Base-by-base conservation (phyloP, 2,888 invertebrate genomes). In the Ophraella communa region DNA sequence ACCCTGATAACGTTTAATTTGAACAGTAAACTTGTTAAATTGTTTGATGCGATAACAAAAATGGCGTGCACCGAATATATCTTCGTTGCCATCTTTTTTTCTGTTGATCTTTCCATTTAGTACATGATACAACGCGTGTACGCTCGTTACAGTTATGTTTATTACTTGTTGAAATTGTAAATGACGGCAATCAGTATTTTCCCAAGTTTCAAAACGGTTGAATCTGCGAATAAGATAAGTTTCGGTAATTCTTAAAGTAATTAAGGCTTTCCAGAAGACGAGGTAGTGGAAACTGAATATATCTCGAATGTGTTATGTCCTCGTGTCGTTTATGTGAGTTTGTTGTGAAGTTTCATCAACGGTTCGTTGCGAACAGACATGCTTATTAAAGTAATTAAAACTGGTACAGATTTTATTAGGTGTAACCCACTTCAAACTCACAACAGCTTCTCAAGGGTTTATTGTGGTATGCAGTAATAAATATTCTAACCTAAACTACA, bases 201-300 rank as follows among this genome's bases (percentile, higher is more conserved):
- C 61, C 35, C 57, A 56, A 62, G 66, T 62, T 64, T 51, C 60
- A 44, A 55, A 61, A 63, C 55, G 53, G 64, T 56, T 44, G 56
- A 44, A 62, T 47, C 53, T 66, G 33, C 35, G 58, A 61, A 51
- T 45, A 44, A 47, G 64, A 60, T 61, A 55, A 66, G 51, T 66
- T 60, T 64, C 66, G 45, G 65, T 62, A 52, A 65, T 65, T 65
- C 61, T 49, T 53, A 60, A 59, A 55, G 66, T 66, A 63, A 66
- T 66, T 64, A 66, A 60, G 57, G 66, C 42, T 59, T 66, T 61
- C 56, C 64, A 45, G 55, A 63, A 63, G 54, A 58, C 53, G 58
- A 53, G 44, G 45, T 30, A 42, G 56, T 47, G 33, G 21, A 21
- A 27, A 35, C 51, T 51, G 27, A 20, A 27, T 30, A 49, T 62